Conservation (phyloP, 2,797 vertebrate species). For the Syngnathus acus region DNA sequence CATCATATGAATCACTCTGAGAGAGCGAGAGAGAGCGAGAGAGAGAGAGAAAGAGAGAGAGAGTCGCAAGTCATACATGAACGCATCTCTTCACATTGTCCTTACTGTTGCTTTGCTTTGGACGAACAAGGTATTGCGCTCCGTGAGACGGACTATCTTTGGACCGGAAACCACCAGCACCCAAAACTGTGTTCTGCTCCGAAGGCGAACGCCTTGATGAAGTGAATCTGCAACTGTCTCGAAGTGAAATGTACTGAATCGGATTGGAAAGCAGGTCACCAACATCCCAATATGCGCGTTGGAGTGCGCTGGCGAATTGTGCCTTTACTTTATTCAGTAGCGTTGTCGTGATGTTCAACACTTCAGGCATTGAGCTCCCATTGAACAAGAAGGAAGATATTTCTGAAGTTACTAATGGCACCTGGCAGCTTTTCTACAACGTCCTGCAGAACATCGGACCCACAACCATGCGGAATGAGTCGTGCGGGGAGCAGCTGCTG, state of each 20-base stretch:
- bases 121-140: not conserved
- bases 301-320: conserved; percentile 64
- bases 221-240: conserved; percentile 17
- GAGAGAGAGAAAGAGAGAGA: not conserved
- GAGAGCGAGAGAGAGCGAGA: not conserved
- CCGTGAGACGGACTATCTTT: not conserved
- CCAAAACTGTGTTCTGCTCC: not conserved
- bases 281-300: conserved; percentile 64
- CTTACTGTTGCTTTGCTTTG: not conserved
- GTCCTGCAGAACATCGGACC: conserved; percentile 43
- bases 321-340: conserved; percentile 45
- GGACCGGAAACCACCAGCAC: not conserved
- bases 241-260: conserved; percentile 28
- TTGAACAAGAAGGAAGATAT: conserved; percentile 56
- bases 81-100: not conserved
- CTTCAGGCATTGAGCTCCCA: conserved; percentile 65
- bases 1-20: not conserved
- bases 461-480: conserved; percentile 65
- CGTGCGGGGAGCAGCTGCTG: conserved; percentile 68
- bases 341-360: conserved; percentile 73
- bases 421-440: conserved; percentile 53
- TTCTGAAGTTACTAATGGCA: conserved; percentile 70
- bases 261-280: conserved; percentile 34
- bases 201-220: not conserved
- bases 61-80: not conserved